These are phyloP conservation scores for Heliconius hortense DNA, from an alignment of 2,888 invertebrate species.

Conservation along the genomic window DNA sequence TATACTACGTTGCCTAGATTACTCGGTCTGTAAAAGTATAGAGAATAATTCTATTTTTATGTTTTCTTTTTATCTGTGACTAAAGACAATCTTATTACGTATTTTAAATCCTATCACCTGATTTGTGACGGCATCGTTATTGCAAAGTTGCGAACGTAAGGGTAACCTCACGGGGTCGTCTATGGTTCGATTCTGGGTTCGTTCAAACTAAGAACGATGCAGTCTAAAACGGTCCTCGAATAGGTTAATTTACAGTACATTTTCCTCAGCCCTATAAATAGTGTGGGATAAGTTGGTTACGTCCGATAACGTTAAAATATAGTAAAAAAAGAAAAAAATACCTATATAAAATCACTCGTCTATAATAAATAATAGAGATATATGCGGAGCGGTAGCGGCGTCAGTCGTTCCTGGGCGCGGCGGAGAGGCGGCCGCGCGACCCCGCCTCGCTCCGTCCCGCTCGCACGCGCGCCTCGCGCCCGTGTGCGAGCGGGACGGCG, in stretches of 20 bases:
- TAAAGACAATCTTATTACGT: conserved; percentile 34
- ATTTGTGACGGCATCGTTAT: conserved; percentile 28
- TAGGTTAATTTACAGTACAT: conserved; percentile 67
- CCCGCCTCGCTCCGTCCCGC: conserved; percentile 17
- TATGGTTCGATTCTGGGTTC: not conserved
- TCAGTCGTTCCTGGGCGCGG: conserved; percentile 23
- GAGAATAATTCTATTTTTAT: conserved; percentile 39
- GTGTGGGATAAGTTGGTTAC: conserved; percentile 71
- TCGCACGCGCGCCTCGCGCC: conserved; percentile 25
- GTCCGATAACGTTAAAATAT: conserved; percentile 74
- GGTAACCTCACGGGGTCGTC: not conserved
- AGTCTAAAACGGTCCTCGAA: conserved; percentile 50
- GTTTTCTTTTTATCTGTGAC: conserved; percentile 33
- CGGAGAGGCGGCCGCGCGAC: conserved; percentile 29
- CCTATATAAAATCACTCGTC: conserved; percentile 69
- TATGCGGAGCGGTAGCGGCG: conserved; percentile 64
- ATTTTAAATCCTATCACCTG: conserved; percentile 29
- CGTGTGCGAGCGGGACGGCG: conserved; percentile 36
- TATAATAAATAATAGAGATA: conserved; percentile 68
- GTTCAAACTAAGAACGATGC: conserved; percentile 43
- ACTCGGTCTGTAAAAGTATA: conserved; percentile 37
- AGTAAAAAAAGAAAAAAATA: conserved; percentile 66
- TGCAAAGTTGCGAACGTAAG: conserved; percentile 10
- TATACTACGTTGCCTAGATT: conserved; percentile 40
- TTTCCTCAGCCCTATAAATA: conserved; percentile 63